phyloP scores from a whole-genome alignment of 2,113 vertebrate species.

The Mormyrus iriodes region DNA sequence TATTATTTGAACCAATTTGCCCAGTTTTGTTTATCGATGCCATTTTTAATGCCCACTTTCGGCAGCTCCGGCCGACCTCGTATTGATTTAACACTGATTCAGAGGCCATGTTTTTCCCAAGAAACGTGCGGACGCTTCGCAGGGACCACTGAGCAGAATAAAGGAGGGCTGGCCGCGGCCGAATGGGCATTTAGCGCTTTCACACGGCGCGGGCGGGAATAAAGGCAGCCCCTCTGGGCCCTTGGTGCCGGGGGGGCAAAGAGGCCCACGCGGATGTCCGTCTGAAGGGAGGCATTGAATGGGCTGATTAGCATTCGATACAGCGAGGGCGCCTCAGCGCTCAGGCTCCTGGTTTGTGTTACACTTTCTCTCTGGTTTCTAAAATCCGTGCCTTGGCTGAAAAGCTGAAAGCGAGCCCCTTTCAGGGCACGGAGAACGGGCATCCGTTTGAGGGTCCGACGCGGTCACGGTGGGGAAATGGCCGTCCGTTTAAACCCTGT shows the following conservation, averaged over 20 bases:
- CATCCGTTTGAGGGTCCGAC: neutral
- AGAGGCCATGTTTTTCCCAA: constrained; percentile 30
- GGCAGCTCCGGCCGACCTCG: constrained; percentile 8
- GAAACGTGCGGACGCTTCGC: constrained; percentile 17
- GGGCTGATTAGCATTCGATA: constrained; percentile 56
- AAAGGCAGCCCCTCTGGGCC: constrained; percentile 31
- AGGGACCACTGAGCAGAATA: constrained; percentile 18
- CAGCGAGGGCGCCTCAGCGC: constrained; percentile 43
- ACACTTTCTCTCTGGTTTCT: constrained; percentile 32
- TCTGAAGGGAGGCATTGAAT: constrained; percentile 54
- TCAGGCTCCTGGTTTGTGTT: constrained; percentile 46
- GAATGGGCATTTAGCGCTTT: constrained; percentile 40
- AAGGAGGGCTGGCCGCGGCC: neutral
- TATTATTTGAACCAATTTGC: neutral
- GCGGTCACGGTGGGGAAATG: constrained; percentile 12
- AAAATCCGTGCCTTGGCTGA: constrained; percentile 37
- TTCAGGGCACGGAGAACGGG: constrained; percentile 44
- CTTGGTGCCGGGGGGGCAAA: neutral
- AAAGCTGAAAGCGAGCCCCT: constrained; percentile 39
- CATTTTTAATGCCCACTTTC: constrained; percentile 26
- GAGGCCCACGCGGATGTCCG: constrained; percentile 27
- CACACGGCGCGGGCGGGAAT: constrained; percentile 46
- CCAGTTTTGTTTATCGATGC: constrained; percentile 32
- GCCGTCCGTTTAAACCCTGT: constrained; percentile 33
- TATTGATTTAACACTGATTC: constrained; percentile 42